Evolutionary conservation across 2,888 invertebrate species (phyloP), one percentile per base, ranked within the genome.

Genomic region (Cacoxenus indagator): DNA sequence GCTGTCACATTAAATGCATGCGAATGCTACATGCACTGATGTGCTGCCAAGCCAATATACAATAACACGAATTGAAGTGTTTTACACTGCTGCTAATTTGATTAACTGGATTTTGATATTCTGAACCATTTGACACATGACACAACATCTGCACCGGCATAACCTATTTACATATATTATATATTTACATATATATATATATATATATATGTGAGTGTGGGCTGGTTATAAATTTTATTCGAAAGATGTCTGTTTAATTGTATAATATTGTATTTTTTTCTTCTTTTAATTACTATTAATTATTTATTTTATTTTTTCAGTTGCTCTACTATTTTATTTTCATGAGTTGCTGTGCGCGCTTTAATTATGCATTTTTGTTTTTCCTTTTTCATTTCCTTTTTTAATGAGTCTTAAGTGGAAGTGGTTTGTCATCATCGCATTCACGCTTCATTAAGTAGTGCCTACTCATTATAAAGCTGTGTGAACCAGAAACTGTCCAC

Each of bases 321-420:
- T 17, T 17, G 51, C 45, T 67, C 65, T 77, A 70, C 57, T 77
- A 79, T 80, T 83, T 80, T 83, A 80, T 80, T 80, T 75, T 80
- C 83, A 83, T 80, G 81, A 82, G 74, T 59, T 22, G 51, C 79
- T 75, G 59, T 59, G 72, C 67, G 76, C 65, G 73, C 77, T 79
- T 80, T 81, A 80, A 82, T 83, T 80, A 83, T 80, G 83, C 76
- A 82, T 73, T 67, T 62, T 24, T n/a, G 61, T 24, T 24, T 9
- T 22, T 55, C n/a, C 11, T 22, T 31, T 51, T 31, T 37, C n/a
- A n/a, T n/a, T 29, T 64, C 54, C 61, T 14, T n/a, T n/a, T n/a
- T n/a, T n/a, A n/a, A n/a, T n/a, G n/a, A n/a, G n/a, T n/a, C n/a
- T n/a, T n/a, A n/a, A n/a, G n/a, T n/a, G n/a, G n/a, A n/a, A n/a